phyloP scores from a whole-genome alignment of 1,140 invertebrate species.

The Riptortus pedestris region DNA sequence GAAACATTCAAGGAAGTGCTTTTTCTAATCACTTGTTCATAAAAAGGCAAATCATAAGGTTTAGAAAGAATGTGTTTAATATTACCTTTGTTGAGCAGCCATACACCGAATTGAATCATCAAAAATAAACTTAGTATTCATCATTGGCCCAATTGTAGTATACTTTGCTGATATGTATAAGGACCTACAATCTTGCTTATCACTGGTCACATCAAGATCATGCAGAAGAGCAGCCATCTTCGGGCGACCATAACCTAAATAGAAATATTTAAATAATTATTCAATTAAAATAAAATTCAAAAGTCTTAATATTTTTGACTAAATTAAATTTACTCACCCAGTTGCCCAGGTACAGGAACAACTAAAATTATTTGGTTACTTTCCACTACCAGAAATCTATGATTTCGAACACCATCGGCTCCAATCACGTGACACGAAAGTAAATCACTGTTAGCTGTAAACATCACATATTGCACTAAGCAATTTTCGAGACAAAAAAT shows the following conservation, averaged over 20 bases:
- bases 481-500: neutral
- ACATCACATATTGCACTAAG: conserved; percentile 20
- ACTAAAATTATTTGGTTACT: conserved; percentile 89
- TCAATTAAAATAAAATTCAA: neutral
- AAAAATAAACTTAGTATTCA: conserved; percentile 90
- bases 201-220: conserved; percentile 52
- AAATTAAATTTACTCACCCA: conserved; percentile 51
- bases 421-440: conserved; percentile 88
- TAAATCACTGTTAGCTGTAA: conserved; percentile 51
- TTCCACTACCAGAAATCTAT: conserved; percentile 91
- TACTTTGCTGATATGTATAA: conserved; percentile 90
- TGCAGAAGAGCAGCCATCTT: conserved; percentile 27
- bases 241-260: conserved; percentile 22
- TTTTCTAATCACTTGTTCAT: no score
- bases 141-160: conserved; percentile 58
- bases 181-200: conserved; percentile 93
- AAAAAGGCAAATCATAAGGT: no score
- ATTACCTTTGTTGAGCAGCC: conserved; percentile 81
- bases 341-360: conserved; percentile 80
- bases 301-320: neutral
- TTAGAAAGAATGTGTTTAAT: no score
- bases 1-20: no score
- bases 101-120: conserved; percentile 98
- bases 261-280: neutral
- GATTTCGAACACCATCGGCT: conserved; percentile 78